Evolutionary conservation across 2,888 invertebrate species (phyloP).

Genomic region (Oegoconia quadripuncta): DNA sequence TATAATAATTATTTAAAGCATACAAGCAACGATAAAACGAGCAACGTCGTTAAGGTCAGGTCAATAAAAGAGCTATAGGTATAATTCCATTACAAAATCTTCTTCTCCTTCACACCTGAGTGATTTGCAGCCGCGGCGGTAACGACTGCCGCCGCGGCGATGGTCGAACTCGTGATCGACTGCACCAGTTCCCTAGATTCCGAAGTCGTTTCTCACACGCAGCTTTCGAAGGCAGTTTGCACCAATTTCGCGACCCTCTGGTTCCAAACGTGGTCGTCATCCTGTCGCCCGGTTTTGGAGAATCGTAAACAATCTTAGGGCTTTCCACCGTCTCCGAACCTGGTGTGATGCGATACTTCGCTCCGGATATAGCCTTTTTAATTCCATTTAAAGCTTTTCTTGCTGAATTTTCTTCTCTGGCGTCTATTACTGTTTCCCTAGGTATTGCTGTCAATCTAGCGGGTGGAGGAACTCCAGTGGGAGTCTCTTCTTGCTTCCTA

Average conservation of each 20-base stretch:
- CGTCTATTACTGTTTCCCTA: slow-evolving; percentile 49
- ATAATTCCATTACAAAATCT: neutral
- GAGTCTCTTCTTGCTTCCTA: slow-evolving; percentile 39
- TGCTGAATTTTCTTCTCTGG: slow-evolving; percentile 47
- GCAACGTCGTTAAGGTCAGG: neutral
- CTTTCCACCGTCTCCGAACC: slow-evolving; percentile 55
- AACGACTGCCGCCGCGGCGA: slow-evolving; percentile 52
- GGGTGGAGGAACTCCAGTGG: slow-evolving; percentile 39
- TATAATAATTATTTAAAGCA: too few species aligned
- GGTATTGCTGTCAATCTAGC: slow-evolving; percentile 53
- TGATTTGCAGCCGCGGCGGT: slow-evolving; percentile 64
- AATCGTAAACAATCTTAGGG: slow-evolving; percentile 67
- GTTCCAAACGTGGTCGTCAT: slow-evolving; percentile 68
- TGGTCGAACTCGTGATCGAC: too few species aligned
- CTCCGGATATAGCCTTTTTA: slow-evolving; percentile 57
- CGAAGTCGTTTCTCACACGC: slow-evolving; percentile 48
- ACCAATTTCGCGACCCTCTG: slow-evolving; percentile 49
- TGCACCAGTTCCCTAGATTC: slow-evolving; percentile 52
- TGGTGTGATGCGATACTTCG: slow-evolving; percentile 62
- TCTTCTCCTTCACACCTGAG: slow-evolving; percentile 62
- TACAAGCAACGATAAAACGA: neutral
- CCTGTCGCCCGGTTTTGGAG: slow-evolving; percentile 64
- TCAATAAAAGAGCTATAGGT: neutral
- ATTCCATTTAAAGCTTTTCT: slow-evolving; percentile 54
- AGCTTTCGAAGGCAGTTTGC: slow-evolving; percentile 49